These are phyloP conservation scores for Dicranocentrus wangi DNA, from an alignment of 2,888 invertebrate genomes.

Conservation along the genomic window DNA sequence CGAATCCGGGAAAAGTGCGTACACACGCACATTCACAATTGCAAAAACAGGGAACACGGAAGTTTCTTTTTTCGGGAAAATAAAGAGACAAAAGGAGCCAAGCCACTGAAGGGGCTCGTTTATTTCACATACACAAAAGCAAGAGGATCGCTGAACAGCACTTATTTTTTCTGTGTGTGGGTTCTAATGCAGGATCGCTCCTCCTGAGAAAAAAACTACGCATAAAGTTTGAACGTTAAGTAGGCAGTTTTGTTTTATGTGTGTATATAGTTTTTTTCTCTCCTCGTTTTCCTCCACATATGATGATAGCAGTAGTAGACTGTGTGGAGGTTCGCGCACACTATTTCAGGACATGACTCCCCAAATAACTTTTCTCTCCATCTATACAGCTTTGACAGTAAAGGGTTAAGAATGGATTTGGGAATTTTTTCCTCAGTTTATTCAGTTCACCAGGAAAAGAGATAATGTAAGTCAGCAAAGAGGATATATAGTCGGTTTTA, in stretches of 20 bases:
- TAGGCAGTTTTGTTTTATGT: conserved; percentile 58
- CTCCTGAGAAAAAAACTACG: conserved; percentile 31
- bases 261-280: not conserved
- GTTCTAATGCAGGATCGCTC: not conserved
- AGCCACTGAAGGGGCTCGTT: conserved; percentile 44
- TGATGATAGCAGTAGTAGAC: not conserved
- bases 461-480: not conserved
- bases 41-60: conserved; percentile 38
- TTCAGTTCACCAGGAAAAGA: not conserved
- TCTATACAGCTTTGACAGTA: conserved; percentile 3
- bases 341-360: not conserved
- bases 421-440: not conserved
- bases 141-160: conserved; percentile 8
- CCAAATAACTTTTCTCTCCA: not conserved
- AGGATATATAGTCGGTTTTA: not conserved
- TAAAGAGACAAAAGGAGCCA: conserved; percentile 9
- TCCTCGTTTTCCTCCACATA: conserved; percentile 33
- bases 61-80: conserved; percentile 20
- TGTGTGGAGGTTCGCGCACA: not conserved
- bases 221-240: conserved; percentile 59
- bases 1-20: too few species aligned
- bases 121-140: conserved; percentile 48
- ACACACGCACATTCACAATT: conserved; percentile 27
- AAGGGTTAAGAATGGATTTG: conserved; percentile 23
- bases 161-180: conserved; percentile 15